Evolutionary conservation across 1,140 invertebrate genomes (phyloP), one percentile per base, ranked within the genome.

Genomic region (Drosophila suzukii): DNA sequence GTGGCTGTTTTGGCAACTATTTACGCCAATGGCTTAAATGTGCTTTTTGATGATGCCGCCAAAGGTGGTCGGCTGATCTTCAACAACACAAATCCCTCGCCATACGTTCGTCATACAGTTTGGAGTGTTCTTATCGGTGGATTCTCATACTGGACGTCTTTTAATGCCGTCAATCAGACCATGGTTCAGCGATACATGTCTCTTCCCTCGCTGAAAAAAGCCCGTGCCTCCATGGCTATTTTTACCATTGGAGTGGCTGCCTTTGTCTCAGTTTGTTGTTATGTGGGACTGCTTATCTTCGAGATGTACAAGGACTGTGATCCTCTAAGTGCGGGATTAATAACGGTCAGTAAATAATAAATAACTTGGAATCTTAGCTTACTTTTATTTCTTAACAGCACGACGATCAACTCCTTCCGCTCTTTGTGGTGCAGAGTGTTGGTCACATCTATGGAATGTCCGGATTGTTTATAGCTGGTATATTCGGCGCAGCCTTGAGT

Each of bases 111-210:
- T n/a, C 96, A 97, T 83, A 96, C 96, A 0, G 94, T 97, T 5
- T 98, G 96, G 96, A 94, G 95, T 20, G 94, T 97, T 8, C 92
- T 96, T 38, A 93, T 98, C 77, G 97, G 97, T 0, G 96, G 96
- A 1, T 95, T 95, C 83, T 94, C 97, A 20, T 97, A 96, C 77
- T 96, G 95, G 94, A 95, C 96, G 0, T 94, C 96, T 34, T 95
- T 97, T 62, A 97, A 97, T 88, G 95, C 96, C 8, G 96, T 97
- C n/a, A 97, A 98, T 93, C 97, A 98, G 93, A 96, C 97, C 11
- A 96, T 97, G 94, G 95, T 98, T 0, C 97, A 98, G 86, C 94
- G 97, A 44, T 97, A 97, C 67, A 95, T 96, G 71, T 95, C 97
- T 0, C 91, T 97, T 60, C 94, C 96, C 0, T 94, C 94, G 12